Evolutionary conservation across 2,888 invertebrate species (phyloP), one percentile per base, ranked within the genome.

Genomic region (Rhodophaea formosa): DNA sequence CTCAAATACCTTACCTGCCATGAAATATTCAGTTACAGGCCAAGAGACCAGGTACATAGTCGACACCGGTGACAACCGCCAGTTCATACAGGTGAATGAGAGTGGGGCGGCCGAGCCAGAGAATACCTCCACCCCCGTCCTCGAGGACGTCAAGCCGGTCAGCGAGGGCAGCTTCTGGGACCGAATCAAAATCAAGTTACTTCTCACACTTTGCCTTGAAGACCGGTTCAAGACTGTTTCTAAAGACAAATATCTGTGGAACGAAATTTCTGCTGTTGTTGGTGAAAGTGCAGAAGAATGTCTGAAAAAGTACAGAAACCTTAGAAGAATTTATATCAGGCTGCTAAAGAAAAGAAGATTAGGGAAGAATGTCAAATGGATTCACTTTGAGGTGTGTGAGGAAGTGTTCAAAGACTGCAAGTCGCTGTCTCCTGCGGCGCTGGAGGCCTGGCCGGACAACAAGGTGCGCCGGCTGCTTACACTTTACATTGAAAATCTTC

Each of bases 311-410:
- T 88, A 84, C 62, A 82, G 77, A 62, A 87, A 82, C 56, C 70
- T 91, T 1, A 79, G 83, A 56, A 75, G 87, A 62, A 89, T 88
- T 12, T 91, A 84, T 59, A 77, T 88, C 51, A 77, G 89, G 59
- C 63, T 89, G n/a, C 62, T 87, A n/a, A 90, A 83, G 62, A 89
- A 88, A 67, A 87, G 82, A 68, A 75, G 74, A 63, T 60, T 78
- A 42, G 90, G 89, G 0, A 86, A 86, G 65, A 83, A 87, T 46
- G 78, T 87, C 17, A 90, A 88, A 74, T 91, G 91, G 91, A 72
- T 86, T 0, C 88, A 88, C 62, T 91, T 76, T 59, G 77, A 69
- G 42, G 76, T 78, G 16, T 90, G 90, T 66, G 88, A 88, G 62
- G 85, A 89, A 60, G 81, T 88, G 0, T 90, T 89, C 58, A 85